Conservation (phyloP, 2,797 vertebrate species). For the Mallotus villosus region DNA sequence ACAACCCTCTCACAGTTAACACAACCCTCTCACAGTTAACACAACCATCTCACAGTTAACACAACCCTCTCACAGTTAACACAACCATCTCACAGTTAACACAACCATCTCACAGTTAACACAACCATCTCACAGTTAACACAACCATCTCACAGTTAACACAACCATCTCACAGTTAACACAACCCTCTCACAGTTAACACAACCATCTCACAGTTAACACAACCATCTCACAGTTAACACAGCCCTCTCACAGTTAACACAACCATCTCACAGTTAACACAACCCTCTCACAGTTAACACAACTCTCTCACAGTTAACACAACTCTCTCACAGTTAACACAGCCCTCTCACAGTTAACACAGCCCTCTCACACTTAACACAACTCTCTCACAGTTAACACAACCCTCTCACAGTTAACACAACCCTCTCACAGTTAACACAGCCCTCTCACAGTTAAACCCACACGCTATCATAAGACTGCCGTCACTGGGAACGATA, state of each 20-base stretch:
- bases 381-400: conserved; percentile 27
- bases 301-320: no score
- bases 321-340: conserved; percentile 27
- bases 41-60: no score
- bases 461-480: neutral
- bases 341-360: conserved; percentile 27
- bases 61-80: conserved; percentile 27
- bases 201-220: no score
- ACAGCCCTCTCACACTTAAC: no score
- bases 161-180: conserved; percentile 27
- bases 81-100: no score
- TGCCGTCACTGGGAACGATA: neutral
- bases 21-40: conserved; percentile 27
- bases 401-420: conserved; percentile 27
- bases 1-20: conserved; percentile 27
- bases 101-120: conserved; percentile 27
- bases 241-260: conserved; percentile 27
- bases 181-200: conserved; percentile 27
- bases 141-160: conserved; percentile 27
- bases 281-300: conserved; percentile 27
- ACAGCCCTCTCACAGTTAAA: no score
- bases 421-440: conserved; percentile 27
- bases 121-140: conserved; percentile 27
- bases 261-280: conserved; percentile 27
- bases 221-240: conserved; percentile 27